Evolutionary conservation across 1,140 invertebrate species (phyloP), one percentile per base, ranked within the genome.

Genomic region (Euschistus heros): DNA sequence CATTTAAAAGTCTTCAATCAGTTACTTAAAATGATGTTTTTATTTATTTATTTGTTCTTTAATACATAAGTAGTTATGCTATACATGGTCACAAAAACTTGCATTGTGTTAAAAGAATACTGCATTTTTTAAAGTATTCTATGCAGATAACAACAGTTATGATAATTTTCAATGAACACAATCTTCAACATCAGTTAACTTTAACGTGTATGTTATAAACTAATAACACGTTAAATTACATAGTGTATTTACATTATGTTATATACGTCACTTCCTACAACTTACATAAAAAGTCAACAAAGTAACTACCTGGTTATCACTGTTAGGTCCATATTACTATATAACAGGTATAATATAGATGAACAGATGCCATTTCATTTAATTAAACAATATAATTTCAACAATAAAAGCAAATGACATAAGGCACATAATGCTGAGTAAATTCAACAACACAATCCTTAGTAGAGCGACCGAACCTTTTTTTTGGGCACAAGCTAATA

Each of bases 341-440:
- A 42, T 44, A 61, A 61, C 59, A 61, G 30, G 24, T 61, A 17
- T 37, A 33, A 44, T 61, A 26, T 18, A 22, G 59, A 42, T 61
- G 30, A 61, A 61, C 30, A 37, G 59, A 61, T 67, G 55, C 66
- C 62, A 67, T 57, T 63, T 64, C 37, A 4, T 37, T 42, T 66
- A 65, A 68, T 64, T 27, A 68, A 66, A 69, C 52, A 64, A 66
- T 66, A 67, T 61, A 67, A 66, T 64, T 69, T 60, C 50, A 69
- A 69, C 68, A 67, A 67, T 64, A 69, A 69, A 70, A 70, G 64
- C 68, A 69, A 70, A 68, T 52, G 69, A 70, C 69, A 64, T 70
- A 70, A 70, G 69, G 69, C 69, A 70, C 69, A 70, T 70, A 70
- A 70, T 69, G 69, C 69, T 70, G 68, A 70, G 69, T 70, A 69